These are phyloP conservation scores for Lampropteryx suffumata DNA, from an alignment of 2,888 invertebrate genomes.

Conservation along the genomic window DNA sequence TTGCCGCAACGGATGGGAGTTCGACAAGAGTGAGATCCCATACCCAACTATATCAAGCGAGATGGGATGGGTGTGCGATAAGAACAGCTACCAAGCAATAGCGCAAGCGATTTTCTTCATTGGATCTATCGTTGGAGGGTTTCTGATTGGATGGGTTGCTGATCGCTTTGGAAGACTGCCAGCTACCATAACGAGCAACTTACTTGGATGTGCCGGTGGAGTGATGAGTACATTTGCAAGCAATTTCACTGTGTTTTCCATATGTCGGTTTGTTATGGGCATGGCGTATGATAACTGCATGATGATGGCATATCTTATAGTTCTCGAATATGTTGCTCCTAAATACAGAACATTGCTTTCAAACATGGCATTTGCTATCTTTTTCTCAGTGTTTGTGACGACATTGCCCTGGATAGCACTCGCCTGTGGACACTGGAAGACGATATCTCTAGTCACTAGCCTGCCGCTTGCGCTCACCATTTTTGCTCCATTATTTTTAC, in stretches of 20 bases:
- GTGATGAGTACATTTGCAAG: conserved; percentile 49
- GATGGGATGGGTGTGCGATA: conserved; percentile 61
- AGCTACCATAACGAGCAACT: conserved; percentile 48
- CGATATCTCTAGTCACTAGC: conserved; percentile 56
- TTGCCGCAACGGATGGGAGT: conserved; percentile 63
- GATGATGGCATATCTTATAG: conserved; percentile 57
- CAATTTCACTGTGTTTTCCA: conserved; percentile 50
- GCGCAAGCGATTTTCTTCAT: conserved; percentile 61
- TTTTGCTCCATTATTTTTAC: conserved; percentile 51
- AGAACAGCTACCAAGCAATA: conserved; percentile 58
- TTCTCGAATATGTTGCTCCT: conserved; percentile 61
- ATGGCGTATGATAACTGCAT: conserved; percentile 62
- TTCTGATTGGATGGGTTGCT: conserved; percentile 57
- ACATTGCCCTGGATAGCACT: conserved; percentile 57
- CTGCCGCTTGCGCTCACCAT: conserved; percentile 50
- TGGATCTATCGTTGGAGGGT: conserved; percentile 57
- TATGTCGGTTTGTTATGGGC: conserved; percentile 57
- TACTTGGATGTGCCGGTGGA: conserved; percentile 55
- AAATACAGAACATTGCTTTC: conserved; percentile 57
- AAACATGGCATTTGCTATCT: conserved; percentile 55
- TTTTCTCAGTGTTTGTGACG: conserved; percentile 50
- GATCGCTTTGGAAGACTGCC: conserved; percentile 60
- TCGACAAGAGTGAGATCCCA: conserved; percentile 59
- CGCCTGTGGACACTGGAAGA: conserved; percentile 59
- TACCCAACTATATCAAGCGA: conserved; percentile 63